Evolutionary conservation across 2,113 vertebrate species (phyloP).

Genomic region (Lipotes vexillifer): DNA sequence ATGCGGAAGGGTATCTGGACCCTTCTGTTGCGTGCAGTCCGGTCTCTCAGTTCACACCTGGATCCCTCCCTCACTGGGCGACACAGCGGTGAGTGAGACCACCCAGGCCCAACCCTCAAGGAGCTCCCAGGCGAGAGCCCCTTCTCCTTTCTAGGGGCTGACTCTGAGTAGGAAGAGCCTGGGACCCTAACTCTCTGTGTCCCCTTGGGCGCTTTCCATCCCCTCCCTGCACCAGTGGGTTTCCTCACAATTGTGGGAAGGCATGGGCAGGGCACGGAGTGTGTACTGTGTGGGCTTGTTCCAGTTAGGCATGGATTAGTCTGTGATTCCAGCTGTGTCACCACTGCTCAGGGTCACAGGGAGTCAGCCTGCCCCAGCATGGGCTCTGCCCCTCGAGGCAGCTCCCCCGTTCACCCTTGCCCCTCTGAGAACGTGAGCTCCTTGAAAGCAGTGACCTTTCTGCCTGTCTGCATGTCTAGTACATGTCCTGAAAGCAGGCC

Average conservation of each 20-base stretch:
- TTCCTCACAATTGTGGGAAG: not conserved
- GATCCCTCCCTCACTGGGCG: not conserved
- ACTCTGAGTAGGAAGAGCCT: not conserved
- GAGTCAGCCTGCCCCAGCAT: too few species aligned
- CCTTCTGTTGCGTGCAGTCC: not conserved
- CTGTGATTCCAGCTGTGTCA: not conserved
- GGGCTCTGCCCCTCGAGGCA: not conserved
- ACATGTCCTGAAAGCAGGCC: not conserved
- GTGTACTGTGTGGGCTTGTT: accelerated
- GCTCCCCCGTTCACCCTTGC: not conserved
- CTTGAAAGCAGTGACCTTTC: not conserved
- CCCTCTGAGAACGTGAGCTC: not conserved
- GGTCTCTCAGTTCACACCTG: not conserved
- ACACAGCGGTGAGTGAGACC: accelerated
- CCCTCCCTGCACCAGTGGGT: not conserved
- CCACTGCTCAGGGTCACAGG: not conserved
- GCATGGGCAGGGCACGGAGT: accelerated
- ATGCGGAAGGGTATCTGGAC: not conserved
- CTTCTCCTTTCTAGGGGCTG: not conserved
- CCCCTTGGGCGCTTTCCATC: not conserved
- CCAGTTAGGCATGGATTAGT: not conserved
- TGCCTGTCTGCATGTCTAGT: not conserved
- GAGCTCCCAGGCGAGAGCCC: not conserved
- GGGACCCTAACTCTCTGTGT: not conserved
- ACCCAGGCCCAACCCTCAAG: too few species aligned